These are phyloP conservation scores for Epinephelus coioides DNA, from an alignment of 2,797 vertebrate species.

Conservation along the genomic window DNA sequence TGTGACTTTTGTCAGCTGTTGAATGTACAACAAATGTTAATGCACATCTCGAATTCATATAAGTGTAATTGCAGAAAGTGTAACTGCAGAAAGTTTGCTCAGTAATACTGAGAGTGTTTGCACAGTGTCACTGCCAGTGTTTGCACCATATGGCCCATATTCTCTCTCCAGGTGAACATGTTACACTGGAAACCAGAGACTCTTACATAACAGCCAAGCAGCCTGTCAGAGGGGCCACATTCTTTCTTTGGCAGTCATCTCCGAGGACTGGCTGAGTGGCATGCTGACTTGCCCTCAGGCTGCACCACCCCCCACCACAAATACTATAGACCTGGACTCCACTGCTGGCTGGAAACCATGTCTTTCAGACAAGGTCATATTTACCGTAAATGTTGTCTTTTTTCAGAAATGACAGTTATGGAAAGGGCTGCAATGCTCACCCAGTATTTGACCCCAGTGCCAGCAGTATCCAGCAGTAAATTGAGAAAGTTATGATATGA, in stretches of 20 bases:
- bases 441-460: neutral
- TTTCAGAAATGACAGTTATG: neutral
- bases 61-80: neutral
- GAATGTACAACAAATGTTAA: neutral
- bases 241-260: slow-evolving; percentile 33
- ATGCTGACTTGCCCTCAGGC: slow-evolving; percentile 16
- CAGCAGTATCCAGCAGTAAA: no score
- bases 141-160: slow-evolving; percentile 19
- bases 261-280: slow-evolving; percentile 26
- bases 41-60: neutral
- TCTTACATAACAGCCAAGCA: slow-evolving; percentile 47
- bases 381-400: neutral
- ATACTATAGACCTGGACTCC: neutral
- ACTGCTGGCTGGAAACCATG: neutral
- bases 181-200: slow-evolving; percentile 44
- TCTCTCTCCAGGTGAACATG: slow-evolving; percentile 18
- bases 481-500: no score
- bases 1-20: neutral
- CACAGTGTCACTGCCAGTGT: slow-evolving; percentile 19
- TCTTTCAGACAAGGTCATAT: neutral
- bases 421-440: neutral
- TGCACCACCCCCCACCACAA: slow-evolving; percentile 1
- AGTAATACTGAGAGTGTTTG: slow-evolving; percentile 17
- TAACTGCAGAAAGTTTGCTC: neutral
- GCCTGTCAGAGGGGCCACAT: slow-evolving; percentile 41